A percentile compares a stretch with the other conserved stretches of the same genome.
Evolutionary conservation across 2,797 vertebrate genomes (phyloP).

Genomic region (Ibycter americanus): DNA sequence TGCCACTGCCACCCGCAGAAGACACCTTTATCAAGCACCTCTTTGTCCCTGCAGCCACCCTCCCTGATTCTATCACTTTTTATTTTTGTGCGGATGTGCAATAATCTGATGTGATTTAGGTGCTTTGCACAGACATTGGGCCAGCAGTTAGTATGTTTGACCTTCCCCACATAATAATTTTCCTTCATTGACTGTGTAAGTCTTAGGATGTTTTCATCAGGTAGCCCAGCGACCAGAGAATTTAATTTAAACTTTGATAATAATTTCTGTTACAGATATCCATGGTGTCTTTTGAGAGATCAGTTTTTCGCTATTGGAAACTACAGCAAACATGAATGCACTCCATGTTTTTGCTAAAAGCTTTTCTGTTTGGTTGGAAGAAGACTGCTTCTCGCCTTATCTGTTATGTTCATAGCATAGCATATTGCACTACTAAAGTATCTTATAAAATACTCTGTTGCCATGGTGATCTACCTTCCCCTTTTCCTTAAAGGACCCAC

Average conservation of each 20-base stretch:
- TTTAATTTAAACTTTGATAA: neutral
- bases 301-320: neutral
- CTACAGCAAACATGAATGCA: neutral
- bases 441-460: slow-evolving; percentile 3
- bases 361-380: neutral
- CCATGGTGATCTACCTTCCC: slow-evolving; percentile 28
- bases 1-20: neutral
- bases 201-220: neutral
- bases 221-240: neutral
- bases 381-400: neutral
- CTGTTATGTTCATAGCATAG: neutral
- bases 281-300: accelerated
- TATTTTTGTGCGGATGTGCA: neutral
- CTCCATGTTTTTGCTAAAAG: neutral
- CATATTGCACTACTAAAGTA: neutral
- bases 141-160: neutral
- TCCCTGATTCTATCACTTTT: neutral
- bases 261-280: accelerated
- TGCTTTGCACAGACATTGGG: neutral
- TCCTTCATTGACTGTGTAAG: neutral
- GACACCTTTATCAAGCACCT: accelerated
- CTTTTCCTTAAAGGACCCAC: neutral
- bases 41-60: neutral
- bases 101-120: neutral
- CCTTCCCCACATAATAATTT: neutral